phyloP scores from a whole-genome alignment of 2,888 invertebrate genomes.

The Tolmerus cingulatus region DNA sequence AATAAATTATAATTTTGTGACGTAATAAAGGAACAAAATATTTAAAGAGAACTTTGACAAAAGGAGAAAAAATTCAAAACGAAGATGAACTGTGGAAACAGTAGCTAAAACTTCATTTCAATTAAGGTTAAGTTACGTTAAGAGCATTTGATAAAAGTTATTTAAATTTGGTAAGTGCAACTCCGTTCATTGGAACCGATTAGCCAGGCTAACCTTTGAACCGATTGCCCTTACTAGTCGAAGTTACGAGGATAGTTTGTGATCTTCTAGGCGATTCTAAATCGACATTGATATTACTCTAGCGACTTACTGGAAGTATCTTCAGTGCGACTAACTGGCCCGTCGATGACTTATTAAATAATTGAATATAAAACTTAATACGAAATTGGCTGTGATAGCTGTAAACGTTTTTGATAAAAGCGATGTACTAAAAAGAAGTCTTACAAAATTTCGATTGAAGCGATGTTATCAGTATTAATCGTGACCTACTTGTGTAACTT shows the following conservation, averaged over 20 bases:
- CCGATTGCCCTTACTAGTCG: neutral
- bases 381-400: constrained; percentile 65
- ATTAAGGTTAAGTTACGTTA: constrained; percentile 34
- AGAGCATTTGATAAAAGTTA: constrained; percentile 4
- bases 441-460: constrained; percentile 20
- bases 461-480: constrained; percentile 28
- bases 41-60: neutral
- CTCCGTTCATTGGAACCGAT: neutral
- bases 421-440: constrained; percentile 2
- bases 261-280: constrained; percentile 46
- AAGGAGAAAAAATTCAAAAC: neutral
- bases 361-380: constrained; percentile 37
- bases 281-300: constrained; percentile 27
- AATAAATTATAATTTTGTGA: neutral
- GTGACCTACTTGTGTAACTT: neutral
- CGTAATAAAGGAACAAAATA: neutral
- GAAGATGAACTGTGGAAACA: neutral
- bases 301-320: constrained; percentile 52
- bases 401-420: constrained; percentile 49
- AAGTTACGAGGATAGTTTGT: constrained; percentile 34
- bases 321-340: constrained; percentile 53
- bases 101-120: constrained; percentile 25
- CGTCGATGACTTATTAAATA: neutral
- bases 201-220: neutral
- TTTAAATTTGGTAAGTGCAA: neutral